Percentiles rank a stretch among this genome's conserved stretches.
These are phyloP conservation scores for Nesometra sesokonis DNA, from an alignment of 35 echinoderm and acorn worm genomes.

Conservation along the genomic window DNA sequence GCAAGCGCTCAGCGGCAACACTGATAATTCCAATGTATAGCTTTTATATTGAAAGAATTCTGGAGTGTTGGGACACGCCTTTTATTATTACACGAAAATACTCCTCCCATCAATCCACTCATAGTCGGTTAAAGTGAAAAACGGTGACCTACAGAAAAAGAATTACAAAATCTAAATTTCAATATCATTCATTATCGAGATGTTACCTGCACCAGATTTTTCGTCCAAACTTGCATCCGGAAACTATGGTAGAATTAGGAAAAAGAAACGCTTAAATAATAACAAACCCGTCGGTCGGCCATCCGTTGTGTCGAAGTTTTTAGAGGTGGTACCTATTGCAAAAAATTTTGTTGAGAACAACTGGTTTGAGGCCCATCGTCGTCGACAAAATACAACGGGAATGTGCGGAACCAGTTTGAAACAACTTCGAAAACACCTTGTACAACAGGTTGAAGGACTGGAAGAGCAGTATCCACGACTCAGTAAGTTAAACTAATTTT, in stretches of 20 bases:
- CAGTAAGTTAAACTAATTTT: background rate
- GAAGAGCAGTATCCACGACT: conserved; percentile 25
- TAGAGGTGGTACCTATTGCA: background rate
- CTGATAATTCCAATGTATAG: too few species aligned
- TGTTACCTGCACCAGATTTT: background rate
- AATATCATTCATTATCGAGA: background rate
- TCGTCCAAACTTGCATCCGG: background rate
- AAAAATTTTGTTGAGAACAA: conserved; percentile 45
- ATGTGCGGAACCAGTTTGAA: conserved; percentile 34
- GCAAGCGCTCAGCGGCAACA: too few species aligned
- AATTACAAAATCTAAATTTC: background rate
- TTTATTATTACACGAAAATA: too few species aligned
- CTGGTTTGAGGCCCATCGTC: conserved; percentile 47
- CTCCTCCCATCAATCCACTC: too few species aligned
- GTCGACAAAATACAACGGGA: conserved; percentile 22
- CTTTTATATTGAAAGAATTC: too few species aligned
- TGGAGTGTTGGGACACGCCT: too few species aligned
- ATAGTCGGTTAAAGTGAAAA: background rate
- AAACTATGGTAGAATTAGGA: background rate
- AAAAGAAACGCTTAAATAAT: background rate
- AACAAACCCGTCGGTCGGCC: background rate
- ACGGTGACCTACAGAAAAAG: background rate
- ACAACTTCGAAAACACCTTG: conserved; percentile 36
- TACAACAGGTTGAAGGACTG: conserved; percentile 11
- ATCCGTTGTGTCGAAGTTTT: background rate